Conservation (phyloP, 2,113 vertebrate genomes). For the Orthonyx spaldingii region DNA sequence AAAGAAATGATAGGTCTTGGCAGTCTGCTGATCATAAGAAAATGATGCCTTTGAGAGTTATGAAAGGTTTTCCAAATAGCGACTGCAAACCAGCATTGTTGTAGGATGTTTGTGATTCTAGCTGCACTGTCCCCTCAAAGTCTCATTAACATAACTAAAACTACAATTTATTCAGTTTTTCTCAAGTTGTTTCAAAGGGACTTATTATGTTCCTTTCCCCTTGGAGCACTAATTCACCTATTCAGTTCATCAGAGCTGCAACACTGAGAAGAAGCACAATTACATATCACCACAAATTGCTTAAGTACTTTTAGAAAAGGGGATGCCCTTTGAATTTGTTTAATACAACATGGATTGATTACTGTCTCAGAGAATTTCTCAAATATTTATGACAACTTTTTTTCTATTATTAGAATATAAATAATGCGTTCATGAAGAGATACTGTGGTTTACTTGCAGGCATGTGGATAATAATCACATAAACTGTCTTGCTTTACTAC, state of each 20-base stretch:
- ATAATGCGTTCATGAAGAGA: background rate
- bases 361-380: background rate
- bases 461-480: background rate
- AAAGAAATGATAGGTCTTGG: background rate
- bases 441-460: background rate
- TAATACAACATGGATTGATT: background rate
- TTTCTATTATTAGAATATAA: background rate
- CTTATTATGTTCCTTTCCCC: background rate
- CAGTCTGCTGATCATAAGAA: background rate
- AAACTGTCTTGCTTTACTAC: background rate
- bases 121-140: background rate
- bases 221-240: background rate
- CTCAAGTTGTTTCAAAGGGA: background rate
- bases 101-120: background rate
- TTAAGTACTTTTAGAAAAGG: background rate
- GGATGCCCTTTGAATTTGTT: background rate
- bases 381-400: background rate
- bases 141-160: slow-evolving; percentile 29
- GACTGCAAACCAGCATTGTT: background rate
- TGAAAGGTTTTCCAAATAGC: background rate
- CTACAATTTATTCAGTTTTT: slow-evolving; percentile 7
- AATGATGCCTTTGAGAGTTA: background rate
- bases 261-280: background rate
- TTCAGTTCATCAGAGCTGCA: background rate
- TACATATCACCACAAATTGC: background rate